Evolutionary conservation across 2,113 vertebrate species (phyloP), one percentile per base, ranked within the genome.

Genomic region (Datnioides undecimradiatus): DNA sequence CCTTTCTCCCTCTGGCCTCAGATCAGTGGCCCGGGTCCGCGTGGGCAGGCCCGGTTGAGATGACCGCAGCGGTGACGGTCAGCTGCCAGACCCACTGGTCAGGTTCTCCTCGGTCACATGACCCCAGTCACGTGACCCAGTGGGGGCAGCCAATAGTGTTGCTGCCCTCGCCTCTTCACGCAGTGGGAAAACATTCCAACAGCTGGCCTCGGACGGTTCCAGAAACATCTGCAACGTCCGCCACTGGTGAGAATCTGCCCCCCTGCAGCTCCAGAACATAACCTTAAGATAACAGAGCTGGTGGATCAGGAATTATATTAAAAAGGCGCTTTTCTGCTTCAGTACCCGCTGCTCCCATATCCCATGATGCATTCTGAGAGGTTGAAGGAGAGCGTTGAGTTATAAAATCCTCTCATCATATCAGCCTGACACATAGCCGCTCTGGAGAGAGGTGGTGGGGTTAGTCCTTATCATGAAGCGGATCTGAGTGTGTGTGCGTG

Each of bases 111-210:
- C 51, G 8, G 88, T 93, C 92, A 91, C 86, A 81, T 92, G 89
- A 93, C 88, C 74, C 27, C 2, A 79, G 83, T 89, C 88, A 90
- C 59, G 60, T 92, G 90, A 91, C 89, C 74, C 71, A 64, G 62
- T n/a, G 65, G 62, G 88, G 85, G 78, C 83, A 85, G 90, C 91
- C 87, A 86, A 84, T 90, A 59, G 80, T 40, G 83, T 69, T 67
- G 73, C 82, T 78, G 78, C 80, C 83, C 79, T 82, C 14, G 84
- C 60, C 86, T 89, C 76, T 73, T 92, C 87, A 91, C 88, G 93
- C 72, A 31, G 90, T 92, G 91, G 93, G 91, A 94, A 93, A 94
- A 94, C 93, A 94, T 92, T 94, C 90, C 90, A 79, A 90, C 93
- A 94, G 92, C 88, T 94, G 93, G 91, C 86, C 92, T 89, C 36